These are phyloP conservation scores for Carollia perspicillata DNA, from an alignment of 2,113 vertebrate species.

Conservation along the genomic window DNA sequence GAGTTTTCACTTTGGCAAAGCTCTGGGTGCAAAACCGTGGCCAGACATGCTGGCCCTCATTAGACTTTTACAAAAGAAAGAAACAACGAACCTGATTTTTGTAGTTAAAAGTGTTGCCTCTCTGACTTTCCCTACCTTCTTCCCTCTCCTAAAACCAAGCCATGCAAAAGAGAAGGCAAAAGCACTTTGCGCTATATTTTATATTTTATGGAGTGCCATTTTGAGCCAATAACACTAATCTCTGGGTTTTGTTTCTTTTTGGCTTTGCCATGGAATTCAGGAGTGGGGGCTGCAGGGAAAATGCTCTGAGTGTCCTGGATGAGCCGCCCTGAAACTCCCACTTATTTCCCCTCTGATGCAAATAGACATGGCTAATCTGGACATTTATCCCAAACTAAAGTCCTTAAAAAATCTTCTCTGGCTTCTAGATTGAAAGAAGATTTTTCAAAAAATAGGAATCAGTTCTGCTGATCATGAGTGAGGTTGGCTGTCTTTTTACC, in stretches of 20 bases:
- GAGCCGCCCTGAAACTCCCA: neutral
- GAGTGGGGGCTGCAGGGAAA: neutral
- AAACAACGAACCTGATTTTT: neutral
- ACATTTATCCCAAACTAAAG: constrained; percentile 55
- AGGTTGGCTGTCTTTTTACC: constrained; percentile 76
- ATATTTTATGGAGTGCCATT: neutral
- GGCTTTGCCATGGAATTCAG: constrained; percentile 7
- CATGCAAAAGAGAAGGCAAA: neutral
- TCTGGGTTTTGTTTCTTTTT: neutral
- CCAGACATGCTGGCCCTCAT: neutral
- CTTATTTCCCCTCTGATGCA: constrained; percentile 53
- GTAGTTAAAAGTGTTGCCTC: neutral
- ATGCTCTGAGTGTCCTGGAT: neutral
- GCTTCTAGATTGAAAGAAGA: constrained; percentile 55
- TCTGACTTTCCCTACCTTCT: neutral
- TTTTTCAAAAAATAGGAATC: constrained; percentile 51
- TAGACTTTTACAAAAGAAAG: neutral
- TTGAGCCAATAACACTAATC: neutral
- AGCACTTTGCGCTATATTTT: neutral
- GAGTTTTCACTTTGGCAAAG: constrained; percentile 51
- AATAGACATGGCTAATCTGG: constrained; percentile 52
- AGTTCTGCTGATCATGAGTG: constrained; percentile 47
- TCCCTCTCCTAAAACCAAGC: constrained; percentile 22
- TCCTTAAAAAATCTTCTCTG: constrained; percentile 67
- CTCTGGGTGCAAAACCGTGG: constrained; percentile 15